These are phyloP conservation scores for Oncorhynchus gorbuscha DNA, from an alignment of 2,113 vertebrate species.

Conservation along the genomic window DNA sequence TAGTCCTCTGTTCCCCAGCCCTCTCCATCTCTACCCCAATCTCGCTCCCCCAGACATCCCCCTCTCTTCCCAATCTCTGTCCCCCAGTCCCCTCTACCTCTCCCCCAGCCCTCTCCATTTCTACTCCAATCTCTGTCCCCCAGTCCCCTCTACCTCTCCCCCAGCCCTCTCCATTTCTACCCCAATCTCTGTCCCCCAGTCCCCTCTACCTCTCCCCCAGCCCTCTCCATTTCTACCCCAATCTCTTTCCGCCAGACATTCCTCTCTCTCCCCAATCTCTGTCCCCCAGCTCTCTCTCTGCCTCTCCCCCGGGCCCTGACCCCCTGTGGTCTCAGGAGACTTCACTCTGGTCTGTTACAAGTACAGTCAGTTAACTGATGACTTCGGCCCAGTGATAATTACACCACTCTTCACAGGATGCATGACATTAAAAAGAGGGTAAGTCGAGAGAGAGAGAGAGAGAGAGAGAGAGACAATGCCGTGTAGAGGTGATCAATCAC, in stretches of 20 bases:
- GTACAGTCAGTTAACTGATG: conserved; percentile 46
- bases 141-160: not conserved
- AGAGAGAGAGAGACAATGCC: conserved; percentile 5
- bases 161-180: not conserved
- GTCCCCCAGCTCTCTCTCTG: not conserved
- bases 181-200: not conserved
- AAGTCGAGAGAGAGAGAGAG: conserved; percentile 57
- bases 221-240: not conserved
- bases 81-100: conserved; percentile 6
- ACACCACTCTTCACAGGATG: conserved; percentile 58
- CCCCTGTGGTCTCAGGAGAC: conserved; percentile 37
- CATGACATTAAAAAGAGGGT: conserved; percentile 57
- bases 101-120: conserved; percentile 1
- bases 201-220: conserved; percentile 1
- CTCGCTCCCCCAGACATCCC: not conserved
- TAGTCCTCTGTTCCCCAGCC: not conserved
- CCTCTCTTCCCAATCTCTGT: not conserved
- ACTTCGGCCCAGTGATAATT: conserved; percentile 58
- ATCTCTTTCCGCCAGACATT: not conserved
- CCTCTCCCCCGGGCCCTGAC: conserved; percentile 24
- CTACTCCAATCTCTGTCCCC: not conserved
- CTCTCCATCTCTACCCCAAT: not conserved
- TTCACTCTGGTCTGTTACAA: conserved; percentile 40
- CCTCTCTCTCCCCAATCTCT: not conserved
- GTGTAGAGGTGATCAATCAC: conserved; percentile 64